Evolutionary conservation across 2,888 invertebrate species (phyloP).

Genomic region (Athalia rosae): DNA sequence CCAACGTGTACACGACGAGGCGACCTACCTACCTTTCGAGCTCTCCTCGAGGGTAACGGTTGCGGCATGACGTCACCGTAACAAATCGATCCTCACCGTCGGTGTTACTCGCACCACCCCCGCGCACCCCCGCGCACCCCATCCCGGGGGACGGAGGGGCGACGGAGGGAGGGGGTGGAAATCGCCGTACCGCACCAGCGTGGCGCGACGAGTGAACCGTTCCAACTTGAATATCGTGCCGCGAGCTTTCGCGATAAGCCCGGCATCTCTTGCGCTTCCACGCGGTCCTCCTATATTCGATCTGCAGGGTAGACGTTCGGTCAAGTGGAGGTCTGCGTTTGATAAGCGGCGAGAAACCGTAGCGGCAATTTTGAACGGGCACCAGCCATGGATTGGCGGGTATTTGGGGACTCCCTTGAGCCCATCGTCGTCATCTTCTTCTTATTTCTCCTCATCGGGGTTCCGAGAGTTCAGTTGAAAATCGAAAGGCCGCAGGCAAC

Average conservation of each 20-base stretch:
- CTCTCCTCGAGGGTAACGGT: conserved; percentile 6
- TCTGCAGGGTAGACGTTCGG: conserved; percentile 51
- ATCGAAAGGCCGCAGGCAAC: conserved; percentile 51
- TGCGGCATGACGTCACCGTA: conserved; percentile 59
- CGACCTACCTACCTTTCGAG: neutral
- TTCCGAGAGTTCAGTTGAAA: conserved; percentile 50
- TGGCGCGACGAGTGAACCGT: conserved; percentile 13
- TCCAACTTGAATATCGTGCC: neutral
- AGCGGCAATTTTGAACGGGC: conserved; percentile 58
- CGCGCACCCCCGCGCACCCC: conserved; percentile 2
- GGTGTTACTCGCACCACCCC: conserved; percentile 21
- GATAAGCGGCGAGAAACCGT: conserved; percentile 58
- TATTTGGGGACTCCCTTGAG: conserved; percentile 60
- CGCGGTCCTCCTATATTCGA: conserved; percentile 20
- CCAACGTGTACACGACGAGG: conserved; percentile 35
- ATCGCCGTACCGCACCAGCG: conserved; percentile 37
- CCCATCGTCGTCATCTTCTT: neutral
- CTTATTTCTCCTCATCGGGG: conserved; percentile 31
- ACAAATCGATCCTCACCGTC: conserved; percentile 60
- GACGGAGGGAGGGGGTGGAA: conserved; percentile 12
- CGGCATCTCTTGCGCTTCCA: conserved; percentile 34
- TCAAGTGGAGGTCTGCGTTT: conserved; percentile 63
- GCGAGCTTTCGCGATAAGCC: conserved; percentile 39
- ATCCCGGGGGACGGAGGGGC: conserved; percentile 18
- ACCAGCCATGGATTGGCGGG: conserved; percentile 58